Evolutionary conservation across 2,113 vertebrate species (phyloP).

Genomic region (Jacana jacana): DNA sequence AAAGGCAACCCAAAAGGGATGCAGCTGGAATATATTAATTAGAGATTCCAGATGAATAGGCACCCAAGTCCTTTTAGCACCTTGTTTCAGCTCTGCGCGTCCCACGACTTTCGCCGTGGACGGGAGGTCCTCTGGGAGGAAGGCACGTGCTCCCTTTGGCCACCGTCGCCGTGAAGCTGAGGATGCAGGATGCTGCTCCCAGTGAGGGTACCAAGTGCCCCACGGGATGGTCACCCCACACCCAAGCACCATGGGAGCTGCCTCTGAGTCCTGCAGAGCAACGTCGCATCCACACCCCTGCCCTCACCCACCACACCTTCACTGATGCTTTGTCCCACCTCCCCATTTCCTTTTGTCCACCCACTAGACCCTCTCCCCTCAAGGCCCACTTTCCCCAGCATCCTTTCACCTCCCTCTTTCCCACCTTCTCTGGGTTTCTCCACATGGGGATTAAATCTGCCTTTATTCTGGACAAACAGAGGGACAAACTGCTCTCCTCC

Average conservation of each 20-base stretch:
- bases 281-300: not conserved
- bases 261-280: not conserved
- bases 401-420: not conserved
- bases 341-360: not conserved
- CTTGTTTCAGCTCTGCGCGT: not conserved
- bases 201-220: fast-evolving
- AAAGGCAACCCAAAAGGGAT: slow-evolving; percentile 2
- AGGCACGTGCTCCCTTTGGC: not conserved
- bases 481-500: not conserved
- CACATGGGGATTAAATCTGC: fast-evolving
- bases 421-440: not conserved
- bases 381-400: not conserved
- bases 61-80: not conserved
- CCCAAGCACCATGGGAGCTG: fast-evolving
- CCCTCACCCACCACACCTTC: not conserved
- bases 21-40: slow-evolving; percentile 33
- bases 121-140: fast-evolving
- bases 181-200: not conserved
- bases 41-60: not conserved
- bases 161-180: fast-evolving
- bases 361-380: not conserved
- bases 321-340: not conserved
- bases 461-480: not conserved
- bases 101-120: not conserved
- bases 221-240: not conserved